Evolutionary conservation across 2,113 vertebrate genomes (phyloP).

Genomic region (Sylvietta virens): DNA sequence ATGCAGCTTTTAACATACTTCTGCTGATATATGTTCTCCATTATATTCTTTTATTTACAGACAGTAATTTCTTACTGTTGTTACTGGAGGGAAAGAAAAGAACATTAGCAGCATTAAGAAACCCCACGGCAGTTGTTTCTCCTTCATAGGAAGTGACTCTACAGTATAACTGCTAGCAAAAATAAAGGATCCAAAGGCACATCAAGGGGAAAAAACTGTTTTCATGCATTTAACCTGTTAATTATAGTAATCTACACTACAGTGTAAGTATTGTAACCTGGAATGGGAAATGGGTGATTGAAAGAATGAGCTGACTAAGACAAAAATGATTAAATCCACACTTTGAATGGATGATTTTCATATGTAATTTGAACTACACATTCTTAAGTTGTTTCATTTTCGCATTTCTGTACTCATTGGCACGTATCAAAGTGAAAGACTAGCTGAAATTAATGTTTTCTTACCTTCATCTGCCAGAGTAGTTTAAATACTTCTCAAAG

Average conservation of each 20-base stretch:
- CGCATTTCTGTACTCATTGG: constrained; percentile 19
- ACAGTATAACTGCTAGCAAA: constrained; percentile 17
- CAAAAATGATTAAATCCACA: constrained; percentile 61
- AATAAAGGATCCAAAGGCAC: constrained; percentile 45
- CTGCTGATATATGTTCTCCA: constrained; percentile 15
- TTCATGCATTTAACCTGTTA: constrained; percentile 64
- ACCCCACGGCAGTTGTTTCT: constrained; percentile 6
- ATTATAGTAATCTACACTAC: constrained; percentile 55
- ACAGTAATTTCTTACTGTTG: constrained; percentile 59
- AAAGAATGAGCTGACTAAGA: constrained; percentile 56
- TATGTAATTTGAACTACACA: constrained; percentile 46
- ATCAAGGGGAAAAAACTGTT: constrained; percentile 56
- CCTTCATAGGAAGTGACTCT: constrained; percentile 38
- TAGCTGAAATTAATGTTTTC: constrained; percentile 33
- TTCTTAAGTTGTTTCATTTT: constrained; percentile 60
- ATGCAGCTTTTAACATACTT: constrained; percentile 12
- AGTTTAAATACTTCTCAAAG: constrained; percentile 12
- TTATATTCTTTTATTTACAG: constrained; percentile 59
- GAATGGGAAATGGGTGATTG: constrained; percentile 49
- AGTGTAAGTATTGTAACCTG: constrained; percentile 54
- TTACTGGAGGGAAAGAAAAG: constrained; percentile 49
- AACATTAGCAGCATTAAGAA: constrained; percentile 47
- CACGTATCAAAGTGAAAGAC: constrained; percentile 6
- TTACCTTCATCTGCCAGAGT: constrained; percentile 22
- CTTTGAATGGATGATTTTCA: constrained; percentile 16